Evolutionary conservation across 2,797 vertebrate species (phyloP).

Genomic region (Sebastes nivosus): DNA sequence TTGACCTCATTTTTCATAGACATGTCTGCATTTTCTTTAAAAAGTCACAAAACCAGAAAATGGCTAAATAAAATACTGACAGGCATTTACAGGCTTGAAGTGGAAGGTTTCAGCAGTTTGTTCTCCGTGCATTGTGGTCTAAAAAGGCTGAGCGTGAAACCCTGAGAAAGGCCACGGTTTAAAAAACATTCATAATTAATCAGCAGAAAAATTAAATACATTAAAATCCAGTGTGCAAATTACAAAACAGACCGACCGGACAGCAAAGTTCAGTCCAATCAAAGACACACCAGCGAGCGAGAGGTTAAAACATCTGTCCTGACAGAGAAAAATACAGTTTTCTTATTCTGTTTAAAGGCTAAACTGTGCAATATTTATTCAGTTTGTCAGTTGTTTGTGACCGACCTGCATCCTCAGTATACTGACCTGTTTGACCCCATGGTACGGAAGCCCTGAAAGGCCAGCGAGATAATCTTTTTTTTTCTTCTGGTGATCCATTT

Average conservation of each 20-base stretch:
- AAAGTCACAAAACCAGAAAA: not conserved
- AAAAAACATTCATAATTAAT: not conserved
- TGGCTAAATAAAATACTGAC: not conserved
- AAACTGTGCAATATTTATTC: not conserved
- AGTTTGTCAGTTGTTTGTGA: not conserved
- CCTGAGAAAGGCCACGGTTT: slow-evolving; percentile 17
- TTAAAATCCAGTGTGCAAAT: slow-evolving; percentile 55
- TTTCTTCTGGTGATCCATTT: too few relatives aligned
- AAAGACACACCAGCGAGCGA: not conserved
- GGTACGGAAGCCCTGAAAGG: too few relatives aligned
- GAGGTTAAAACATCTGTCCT: slow-evolving; percentile 3
- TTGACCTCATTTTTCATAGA: not conserved
- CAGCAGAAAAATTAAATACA: slow-evolving; percentile 6
- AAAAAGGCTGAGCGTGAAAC: slow-evolving; percentile 22
- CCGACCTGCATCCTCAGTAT: not conserved
- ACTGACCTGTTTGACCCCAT: not conserved
- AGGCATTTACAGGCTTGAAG: not conserved
- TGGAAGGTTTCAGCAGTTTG: not conserved
- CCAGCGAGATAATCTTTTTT: rapidly evolving
- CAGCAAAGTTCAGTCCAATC: not conserved
- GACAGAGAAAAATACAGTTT: not conserved
- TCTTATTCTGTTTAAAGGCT: not conserved
- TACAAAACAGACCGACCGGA: slow-evolving; percentile 3
- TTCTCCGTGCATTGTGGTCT: slow-evolving; percentile 24
- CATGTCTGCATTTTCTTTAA: not conserved